Conservation (phyloP, 2,113 vertebrate genomes). For the Sinocyclocheilus anshuiensis region DNA sequence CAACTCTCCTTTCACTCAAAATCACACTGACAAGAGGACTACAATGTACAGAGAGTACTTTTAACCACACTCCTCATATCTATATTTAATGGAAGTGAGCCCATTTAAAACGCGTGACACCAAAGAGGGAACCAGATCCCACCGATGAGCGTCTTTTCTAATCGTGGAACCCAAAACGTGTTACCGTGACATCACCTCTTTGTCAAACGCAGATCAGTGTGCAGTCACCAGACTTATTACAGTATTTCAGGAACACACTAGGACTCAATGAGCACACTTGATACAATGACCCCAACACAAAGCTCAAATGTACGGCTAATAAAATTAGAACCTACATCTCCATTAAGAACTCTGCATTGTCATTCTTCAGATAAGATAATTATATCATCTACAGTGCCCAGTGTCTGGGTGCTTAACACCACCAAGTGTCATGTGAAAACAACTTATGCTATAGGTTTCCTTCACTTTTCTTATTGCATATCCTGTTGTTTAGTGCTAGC, state of each 20-base stretch:
- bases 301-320: background rate
- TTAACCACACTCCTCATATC: slow-evolving; percentile 2
- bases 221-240: slow-evolving; percentile 3
- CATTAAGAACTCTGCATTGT: background rate
- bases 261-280: background rate
- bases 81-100: slow-evolving; percentile 25
- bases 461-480: background rate
- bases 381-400: background rate
- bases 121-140: background rate
- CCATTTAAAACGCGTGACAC: slow-evolving; percentile 7
- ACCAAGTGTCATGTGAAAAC: background rate
- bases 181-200: slow-evolving; percentile 16
- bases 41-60: background rate
- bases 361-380: background rate
- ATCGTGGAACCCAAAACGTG: slow-evolving; percentile 15
- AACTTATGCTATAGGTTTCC: background rate
- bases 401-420: background rate
- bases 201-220: background rate
- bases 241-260: background rate
- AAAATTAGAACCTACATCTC: background rate
- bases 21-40: background rate
- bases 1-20: background rate
- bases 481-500: background rate
- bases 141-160: background rate
- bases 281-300: background rate